Percentiles rank a stretch among this genome's conserved stretches.
These are phyloP conservation scores for Polypedilum vanderplanki DNA, from an alignment of 1,140 invertebrate genomes.

Conservation along the genomic window DNA sequence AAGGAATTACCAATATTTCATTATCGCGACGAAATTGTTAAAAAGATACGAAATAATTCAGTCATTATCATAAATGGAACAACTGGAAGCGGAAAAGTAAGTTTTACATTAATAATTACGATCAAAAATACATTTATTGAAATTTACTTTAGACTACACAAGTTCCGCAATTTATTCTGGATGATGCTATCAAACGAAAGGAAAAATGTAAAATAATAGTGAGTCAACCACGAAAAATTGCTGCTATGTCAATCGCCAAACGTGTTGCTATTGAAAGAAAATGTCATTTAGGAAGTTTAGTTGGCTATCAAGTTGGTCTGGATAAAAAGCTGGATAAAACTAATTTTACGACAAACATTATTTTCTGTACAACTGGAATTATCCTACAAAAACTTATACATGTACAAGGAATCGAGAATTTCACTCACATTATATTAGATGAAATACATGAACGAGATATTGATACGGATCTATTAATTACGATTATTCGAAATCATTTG, in stretches of 20 bases:
- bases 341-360: slow-evolving; percentile 63
- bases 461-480: slow-evolving; percentile 85
- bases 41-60: slow-evolving; percentile 57
- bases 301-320: slow-evolving; percentile 69
- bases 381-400: slow-evolving; percentile 67
- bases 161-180: slow-evolving; percentile 71
- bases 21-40: slow-evolving; percentile 46
- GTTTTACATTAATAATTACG: slow-evolving; percentile 17
- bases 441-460: slow-evolving; percentile 93
- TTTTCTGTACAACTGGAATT: slow-evolving; percentile 81
- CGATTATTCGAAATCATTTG: slow-evolving; percentile 77
- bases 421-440: slow-evolving; percentile 89
- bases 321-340: slow-evolving; percentile 32
- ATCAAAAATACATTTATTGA: neutral
- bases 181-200: slow-evolving; percentile 50
- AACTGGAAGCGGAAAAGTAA: slow-evolving; percentile 54
- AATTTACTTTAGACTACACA: slow-evolving; percentile 72
- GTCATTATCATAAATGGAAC: slow-evolving; percentile 73
- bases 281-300: slow-evolving; percentile 68
- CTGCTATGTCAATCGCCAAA: slow-evolving; percentile 79
- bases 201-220: slow-evolving; percentile 69
- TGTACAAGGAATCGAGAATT: slow-evolving; percentile 54
- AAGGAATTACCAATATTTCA: neutral
- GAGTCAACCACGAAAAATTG: slow-evolving; percentile 84
- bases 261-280: slow-evolving; percentile 74